Evolutionary conservation across 2,797 vertebrate genomes (phyloP).

Genomic region (Myiotriccus ornatus): DNA sequence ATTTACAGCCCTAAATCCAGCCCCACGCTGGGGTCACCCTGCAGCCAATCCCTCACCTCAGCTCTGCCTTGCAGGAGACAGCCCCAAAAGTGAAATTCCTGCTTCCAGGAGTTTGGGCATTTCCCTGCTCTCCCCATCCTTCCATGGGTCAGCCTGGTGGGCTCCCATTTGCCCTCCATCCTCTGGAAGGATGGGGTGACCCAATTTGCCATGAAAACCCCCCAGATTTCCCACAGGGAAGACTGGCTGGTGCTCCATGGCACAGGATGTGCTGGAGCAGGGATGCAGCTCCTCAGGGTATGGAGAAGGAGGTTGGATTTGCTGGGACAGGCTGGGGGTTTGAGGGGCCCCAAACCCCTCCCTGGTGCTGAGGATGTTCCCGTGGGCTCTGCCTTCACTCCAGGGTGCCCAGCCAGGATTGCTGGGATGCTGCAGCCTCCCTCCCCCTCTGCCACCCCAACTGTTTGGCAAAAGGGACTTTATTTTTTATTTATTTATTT

Average conservation of each 20-base stretch:
- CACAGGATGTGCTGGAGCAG: fast-evolving
- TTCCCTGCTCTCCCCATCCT: not conserved
- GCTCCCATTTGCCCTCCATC: not conserved
- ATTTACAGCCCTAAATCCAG: not conserved
- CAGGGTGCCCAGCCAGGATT: not conserved
- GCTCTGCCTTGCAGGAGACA: not conserved
- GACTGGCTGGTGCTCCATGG: not conserved
- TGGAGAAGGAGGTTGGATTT: too few species aligned
- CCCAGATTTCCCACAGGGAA: not conserved
- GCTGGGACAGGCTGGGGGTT: not conserved
- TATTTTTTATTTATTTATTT: not conserved
- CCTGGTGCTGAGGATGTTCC: not conserved
- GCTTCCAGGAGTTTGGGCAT: fast-evolving
- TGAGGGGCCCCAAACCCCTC: not conserved
- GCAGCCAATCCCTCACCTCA: not conserved
- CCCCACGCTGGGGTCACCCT: not conserved
- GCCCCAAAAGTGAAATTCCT: not conserved
- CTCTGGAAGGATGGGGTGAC: not conserved
- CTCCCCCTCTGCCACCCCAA: not conserved
- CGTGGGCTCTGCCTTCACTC: not conserved
- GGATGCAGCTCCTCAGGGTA: not conserved
- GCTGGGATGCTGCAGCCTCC: not conserved
- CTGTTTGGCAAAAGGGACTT: not conserved
- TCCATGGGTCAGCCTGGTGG: fast-evolving
- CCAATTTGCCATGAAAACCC: not conserved